Percentiles rank a stretch among this genome's conserved stretches.
Evolutionary conservation across 2,888 invertebrate species (phyloP).

Genomic region (Steromphala cineraria): DNA sequence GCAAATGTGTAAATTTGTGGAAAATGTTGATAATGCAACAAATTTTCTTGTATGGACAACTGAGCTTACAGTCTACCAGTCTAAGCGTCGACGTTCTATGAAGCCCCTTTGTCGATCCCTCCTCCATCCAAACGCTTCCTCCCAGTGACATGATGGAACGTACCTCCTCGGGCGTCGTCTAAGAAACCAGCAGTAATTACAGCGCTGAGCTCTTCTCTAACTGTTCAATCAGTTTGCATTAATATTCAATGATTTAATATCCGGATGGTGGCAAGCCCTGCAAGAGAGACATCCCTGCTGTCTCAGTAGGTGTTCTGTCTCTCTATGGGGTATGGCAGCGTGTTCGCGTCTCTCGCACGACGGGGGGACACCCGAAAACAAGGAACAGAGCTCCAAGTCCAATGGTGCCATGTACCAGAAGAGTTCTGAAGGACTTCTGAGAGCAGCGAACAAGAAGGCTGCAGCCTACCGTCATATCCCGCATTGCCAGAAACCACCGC

Average conservation of each 20-base stretch:
- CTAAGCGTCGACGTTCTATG: too few species aligned
- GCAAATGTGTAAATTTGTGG: too few species aligned
- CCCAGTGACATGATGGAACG: not conserved
- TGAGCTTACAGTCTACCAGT: too few species aligned
- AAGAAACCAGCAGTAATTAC: constrained; percentile 18
- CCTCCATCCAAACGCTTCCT: too few species aligned
- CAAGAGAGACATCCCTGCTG: not conserved
- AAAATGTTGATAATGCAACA: too few species aligned
- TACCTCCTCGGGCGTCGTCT: not conserved
- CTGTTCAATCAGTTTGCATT: not conserved
- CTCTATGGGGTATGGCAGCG: not conserved
- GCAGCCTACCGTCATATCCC: constrained; percentile 70
- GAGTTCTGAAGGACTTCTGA: not conserved
- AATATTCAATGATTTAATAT: constrained; percentile 19
- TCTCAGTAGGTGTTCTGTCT: not conserved
- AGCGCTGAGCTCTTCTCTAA: not conserved
- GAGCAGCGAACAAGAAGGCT: constrained; percentile 34
- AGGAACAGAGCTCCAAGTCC: too few species aligned
- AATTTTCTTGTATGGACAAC: too few species aligned
- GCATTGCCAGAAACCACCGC: constrained; percentile 79
- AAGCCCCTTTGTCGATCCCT: too few species aligned
- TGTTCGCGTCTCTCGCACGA: not conserved
- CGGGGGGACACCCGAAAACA: not conserved
- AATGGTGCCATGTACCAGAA: too few species aligned
- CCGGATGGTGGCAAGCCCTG: not conserved